Base-by-base conservation (phyloP, 1,140 invertebrate genomes). In the Triops cancriformis region DNA sequence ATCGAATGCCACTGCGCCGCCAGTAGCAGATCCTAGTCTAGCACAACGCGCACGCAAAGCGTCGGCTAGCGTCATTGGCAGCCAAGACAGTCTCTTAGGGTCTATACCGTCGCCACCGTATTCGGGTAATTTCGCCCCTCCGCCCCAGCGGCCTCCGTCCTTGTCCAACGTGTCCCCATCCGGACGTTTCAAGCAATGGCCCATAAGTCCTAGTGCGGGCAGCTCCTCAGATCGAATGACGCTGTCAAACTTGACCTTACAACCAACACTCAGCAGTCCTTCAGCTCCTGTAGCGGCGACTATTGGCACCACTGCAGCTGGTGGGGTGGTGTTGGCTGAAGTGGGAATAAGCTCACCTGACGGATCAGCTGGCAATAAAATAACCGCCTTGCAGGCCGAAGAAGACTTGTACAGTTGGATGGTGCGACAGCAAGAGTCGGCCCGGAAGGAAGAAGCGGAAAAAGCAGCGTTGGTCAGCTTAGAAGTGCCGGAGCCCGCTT, bases 341-440 rank as follows among this genome's bases (percentile, higher is more conserved):
- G 82, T 42, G 76, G 78, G 43, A 79, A 82, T 23, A 72, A 26
- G 41, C 26, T 73, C 51, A 4, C 45, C 11, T 23, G 73, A 64
- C 18, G 77, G 64, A 73, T 74, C 77, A 6, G 45, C 37, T 27
- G 73, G 14, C 23, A 73, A 78, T 45, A 43, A 74, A 14, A 42
- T 41, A 10, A 28, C 27, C n/a, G 77, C 74, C 2, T 64, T 28
- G 5, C 26, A 18, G 10, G 73, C n/a, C 41, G 72, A 83, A n/a
- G 93, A 96, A 83, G 93, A 95, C 86, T 85, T 98, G 43, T 97
- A 97, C 82, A 93, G 91, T 79, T 97, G 95, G 95, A 97, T 97
- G 95, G 93, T 93, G 0, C 93, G 94, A 82, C 95, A 97, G 81
- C 93, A 96, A 83, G 89, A 90, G 79, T 89, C 86, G 5, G 18